Base-by-base conservation (phyloP, 2,797 vertebrate species). In the Nannoperca obscura region DNA sequence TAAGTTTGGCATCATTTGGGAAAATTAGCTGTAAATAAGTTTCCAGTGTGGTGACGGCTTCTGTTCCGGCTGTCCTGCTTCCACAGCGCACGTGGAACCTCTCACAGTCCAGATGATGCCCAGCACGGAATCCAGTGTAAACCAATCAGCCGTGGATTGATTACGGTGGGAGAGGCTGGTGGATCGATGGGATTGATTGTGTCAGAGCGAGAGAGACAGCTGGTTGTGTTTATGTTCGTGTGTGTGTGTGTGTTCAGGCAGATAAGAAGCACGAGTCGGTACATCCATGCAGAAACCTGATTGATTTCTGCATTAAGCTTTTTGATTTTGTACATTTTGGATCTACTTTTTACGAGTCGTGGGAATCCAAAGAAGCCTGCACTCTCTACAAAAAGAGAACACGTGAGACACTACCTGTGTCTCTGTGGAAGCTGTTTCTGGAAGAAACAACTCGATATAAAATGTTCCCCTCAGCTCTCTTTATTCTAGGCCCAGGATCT, bases 111-210 rank as follows among this genome's bases (percentile, higher is more conserved):
- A 30, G 54, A 76, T 52, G 71, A 75, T 57, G 54, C 42, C n/a
- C 50, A 65, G 44, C 42, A 47, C 20, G 42, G 11, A 52, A 7
- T 30, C 24, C 42, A 70, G 49, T 57, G 47, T n/a, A 0, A 67
- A 80, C 82, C 76, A 47, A 78, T 81, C 42, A 3, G 60, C 30
- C 19, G 44, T 46, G 78, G 65, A 76, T 80, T 49, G 71, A 86
- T 76, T 38, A 36, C 62, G 80, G 80, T 47, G 60, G 34, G 11
- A 69, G 72, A 44, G 72, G 66, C 62, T 74, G 14, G 22, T 12
- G 38, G 34, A 70, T 88, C 71, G 3, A 78, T 81, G 52, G 14
- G 38, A 85, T 67, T 10, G 71, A 83, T 49, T 3, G n/a, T 60
- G 20, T 81, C 68, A 71, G 76, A n/a, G 0, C 1, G 1, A 34